Conservation (phyloP, 2,113 vertebrate genomes). For the Cyprinus carpio region DNA sequence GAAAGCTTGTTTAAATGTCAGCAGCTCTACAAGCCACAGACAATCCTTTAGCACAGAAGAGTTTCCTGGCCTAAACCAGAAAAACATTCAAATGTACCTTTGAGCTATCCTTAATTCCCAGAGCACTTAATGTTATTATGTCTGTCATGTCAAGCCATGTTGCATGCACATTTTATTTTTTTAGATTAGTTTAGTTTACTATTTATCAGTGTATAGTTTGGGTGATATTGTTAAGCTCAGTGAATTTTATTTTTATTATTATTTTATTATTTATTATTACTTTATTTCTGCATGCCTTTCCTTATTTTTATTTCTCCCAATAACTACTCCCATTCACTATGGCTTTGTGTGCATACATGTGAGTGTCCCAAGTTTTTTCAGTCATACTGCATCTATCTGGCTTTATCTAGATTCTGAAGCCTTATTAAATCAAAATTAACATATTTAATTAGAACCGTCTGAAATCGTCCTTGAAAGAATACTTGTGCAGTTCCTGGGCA, state of each 20-base stretch:
- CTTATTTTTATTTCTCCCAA: neutral
- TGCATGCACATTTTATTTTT: neutral
- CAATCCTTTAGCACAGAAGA: neutral
- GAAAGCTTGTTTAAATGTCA: conserved; percentile 22
- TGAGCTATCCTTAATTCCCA: neutral
- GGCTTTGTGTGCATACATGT: neutral
- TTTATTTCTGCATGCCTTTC: neutral
- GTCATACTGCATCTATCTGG: neutral
- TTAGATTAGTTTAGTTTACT: neutral
- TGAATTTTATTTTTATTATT: neutral
- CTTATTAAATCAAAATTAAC: conserved; percentile 40
- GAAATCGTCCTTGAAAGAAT: conserved; percentile 31
- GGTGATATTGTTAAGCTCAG: neutral
- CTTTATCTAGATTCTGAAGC: neutral
- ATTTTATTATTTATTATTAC: too few species aligned
- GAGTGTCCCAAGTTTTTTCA: conserved; percentile 15
- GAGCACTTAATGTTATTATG: neutral
- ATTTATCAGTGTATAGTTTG: neutral
- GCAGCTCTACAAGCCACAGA: neutral
- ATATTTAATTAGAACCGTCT: conserved; percentile 13
- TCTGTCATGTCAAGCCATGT: neutral
- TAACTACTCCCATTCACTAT: too few species aligned
- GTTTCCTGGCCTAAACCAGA: neutral
- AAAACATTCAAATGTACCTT: neutral
- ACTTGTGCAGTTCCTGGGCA: neutral